These are phyloP conservation scores for Drosophila baimaii DNA, from an alignment of 1,140 invertebrate species.

Conservation along the genomic window DNA sequence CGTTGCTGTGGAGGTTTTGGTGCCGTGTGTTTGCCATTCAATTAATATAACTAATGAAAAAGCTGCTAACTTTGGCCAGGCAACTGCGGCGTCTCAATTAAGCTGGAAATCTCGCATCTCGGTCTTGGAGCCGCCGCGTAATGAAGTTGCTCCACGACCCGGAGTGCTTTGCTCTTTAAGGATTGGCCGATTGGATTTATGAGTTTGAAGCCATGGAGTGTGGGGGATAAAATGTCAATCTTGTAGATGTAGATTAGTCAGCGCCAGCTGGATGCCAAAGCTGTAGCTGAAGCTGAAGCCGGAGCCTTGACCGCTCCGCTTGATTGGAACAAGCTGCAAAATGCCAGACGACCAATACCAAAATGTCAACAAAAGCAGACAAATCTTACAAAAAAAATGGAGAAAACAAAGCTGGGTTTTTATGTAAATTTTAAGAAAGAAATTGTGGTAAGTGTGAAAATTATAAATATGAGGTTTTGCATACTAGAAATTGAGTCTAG, in stretches of 20 bases:
- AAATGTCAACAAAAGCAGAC: constrained; percentile 31
- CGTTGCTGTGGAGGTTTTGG: not conserved
- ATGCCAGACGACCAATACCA: constrained; percentile 34
- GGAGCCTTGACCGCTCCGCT: constrained; percentile 41
- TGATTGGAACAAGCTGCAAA: constrained; percentile 29
- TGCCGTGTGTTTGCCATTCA: constrained; percentile 59
- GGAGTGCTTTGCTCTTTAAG: constrained; percentile 43
- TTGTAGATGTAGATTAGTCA: constrained; percentile 52
- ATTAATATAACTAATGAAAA: constrained; percentile 81
- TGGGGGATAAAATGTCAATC: constrained; percentile 45
- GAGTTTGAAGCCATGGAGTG: constrained; percentile 22
- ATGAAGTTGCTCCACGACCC: constrained; percentile 54
- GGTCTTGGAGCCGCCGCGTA: constrained; percentile 37
- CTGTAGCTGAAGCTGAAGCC: not conserved
- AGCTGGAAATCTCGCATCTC: constrained; percentile 41
- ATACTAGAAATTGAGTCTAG: not conserved
- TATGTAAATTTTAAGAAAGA: not conserved
- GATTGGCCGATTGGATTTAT: constrained; percentile 58
- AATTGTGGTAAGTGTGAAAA: not conserved
- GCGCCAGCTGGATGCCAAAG: constrained; percentile 20
- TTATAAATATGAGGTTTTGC: not conserved
- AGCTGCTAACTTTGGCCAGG: constrained; percentile 63
- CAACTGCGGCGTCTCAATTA: constrained; percentile 65
- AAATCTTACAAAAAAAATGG: not conserved
- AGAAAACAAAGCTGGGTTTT: not conserved